These are phyloP conservation scores for Melanotaenia nigrans DNA, from an alignment of 2,797 vertebrate species.

Conservation along the genomic window DNA sequence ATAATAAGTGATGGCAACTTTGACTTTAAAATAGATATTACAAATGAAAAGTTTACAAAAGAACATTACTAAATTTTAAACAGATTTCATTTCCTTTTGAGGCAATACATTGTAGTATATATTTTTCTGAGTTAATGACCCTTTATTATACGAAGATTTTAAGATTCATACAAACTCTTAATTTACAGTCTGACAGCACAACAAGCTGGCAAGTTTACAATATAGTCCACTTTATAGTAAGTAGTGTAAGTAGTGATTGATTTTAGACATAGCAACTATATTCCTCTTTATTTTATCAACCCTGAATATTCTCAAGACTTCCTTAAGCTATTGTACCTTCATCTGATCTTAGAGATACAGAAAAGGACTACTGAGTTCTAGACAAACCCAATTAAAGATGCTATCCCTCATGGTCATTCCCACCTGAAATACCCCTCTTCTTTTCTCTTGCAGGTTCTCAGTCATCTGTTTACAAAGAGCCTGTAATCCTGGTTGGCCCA, in stretches of 20 bases:
- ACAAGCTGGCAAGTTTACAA: neutral
- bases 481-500: conserved; percentile 94
- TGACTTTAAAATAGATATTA: neutral
- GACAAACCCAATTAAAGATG: conserved; percentile 73
- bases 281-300: conserved; percentile 51
- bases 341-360: conserved; percentile 58
- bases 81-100: neutral
- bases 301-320: conserved; percentile 49
- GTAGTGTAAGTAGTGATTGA: neutral
- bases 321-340: conserved; percentile 53
- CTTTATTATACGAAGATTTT: no score
- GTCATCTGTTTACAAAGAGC: conserved; percentile 95
- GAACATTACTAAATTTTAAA: neutral
- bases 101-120: neutral
- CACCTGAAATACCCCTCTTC: conserved; percentile 40
- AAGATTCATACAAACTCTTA: neutral
- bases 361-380: conserved; percentile 48
- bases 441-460: conserved; percentile 85
- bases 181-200: neutral
- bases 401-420: conserved; percentile 69
- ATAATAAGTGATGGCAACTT: neutral
- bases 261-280: conserved; percentile 13
- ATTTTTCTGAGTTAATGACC: neutral
- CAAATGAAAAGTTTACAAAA: neutral
- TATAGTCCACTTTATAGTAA: neutral